phyloP scores from a whole-genome alignment of 2,888 invertebrate genomes.

The Trimorus sp. region DNA sequence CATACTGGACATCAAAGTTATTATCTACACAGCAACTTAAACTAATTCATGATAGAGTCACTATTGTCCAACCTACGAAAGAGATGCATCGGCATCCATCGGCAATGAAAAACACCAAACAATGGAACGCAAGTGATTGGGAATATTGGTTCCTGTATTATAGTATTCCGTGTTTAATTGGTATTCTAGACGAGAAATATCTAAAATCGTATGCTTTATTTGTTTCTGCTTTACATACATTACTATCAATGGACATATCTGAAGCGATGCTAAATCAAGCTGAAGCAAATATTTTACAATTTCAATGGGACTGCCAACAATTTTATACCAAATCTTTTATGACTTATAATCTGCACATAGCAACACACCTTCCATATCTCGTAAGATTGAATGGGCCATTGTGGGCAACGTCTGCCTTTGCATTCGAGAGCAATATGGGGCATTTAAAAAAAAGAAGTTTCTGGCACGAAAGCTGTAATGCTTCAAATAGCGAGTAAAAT shows the following conservation, averaged over 20 bases:
- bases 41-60: conserved; percentile 13
- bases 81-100: conserved; percentile 38
- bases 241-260: conserved; percentile 28
- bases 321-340: conserved; percentile 35
- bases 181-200: conserved; percentile 27
- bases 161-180: conserved; percentile 57
- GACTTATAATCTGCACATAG: conserved; percentile 48
- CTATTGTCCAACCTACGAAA: conserved; percentile 31
- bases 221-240: background rate
- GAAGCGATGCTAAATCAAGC: conserved; percentile 28
- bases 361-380: conserved; percentile 17
- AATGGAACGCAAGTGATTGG: conserved; percentile 56
- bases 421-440: conserved; percentile 47
- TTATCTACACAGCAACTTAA: conserved; percentile 14
- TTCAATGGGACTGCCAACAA: conserved; percentile 43
- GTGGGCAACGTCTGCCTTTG: conserved; percentile 38
- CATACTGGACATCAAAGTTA: conserved; percentile 20
- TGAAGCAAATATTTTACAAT: conserved; percentile 39
- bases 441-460: conserved; percentile 43
- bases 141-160: conserved; percentile 54
- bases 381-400: conserved; percentile 40
- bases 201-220: background rate
- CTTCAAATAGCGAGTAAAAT: conserved; percentile 35
- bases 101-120: conserved; percentile 32
- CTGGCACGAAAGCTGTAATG: conserved; percentile 46